Conservation (phyloP, 2,888 invertebrate genomes). For the Hirtodrosophila alboralis region DNA sequence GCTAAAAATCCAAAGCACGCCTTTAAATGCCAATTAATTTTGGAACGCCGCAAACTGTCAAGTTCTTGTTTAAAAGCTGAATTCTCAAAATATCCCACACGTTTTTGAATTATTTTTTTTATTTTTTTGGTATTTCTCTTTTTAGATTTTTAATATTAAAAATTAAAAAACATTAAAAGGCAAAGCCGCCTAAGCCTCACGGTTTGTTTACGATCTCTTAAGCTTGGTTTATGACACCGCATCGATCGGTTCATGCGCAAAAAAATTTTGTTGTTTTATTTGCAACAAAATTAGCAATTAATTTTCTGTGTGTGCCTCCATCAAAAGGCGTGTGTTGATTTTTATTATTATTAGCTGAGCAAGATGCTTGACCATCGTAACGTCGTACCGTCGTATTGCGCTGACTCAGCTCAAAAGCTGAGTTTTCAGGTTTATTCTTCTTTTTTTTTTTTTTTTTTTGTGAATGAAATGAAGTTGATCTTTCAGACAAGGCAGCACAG, state of each 20-base stretch:
- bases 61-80: slow-evolving; percentile 23
- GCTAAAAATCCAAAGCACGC: slow-evolving; percentile 49
- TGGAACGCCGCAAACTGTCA: slow-evolving; percentile 58
- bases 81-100: slow-evolving; percentile 60
- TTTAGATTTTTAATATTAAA: slow-evolving; percentile 53
- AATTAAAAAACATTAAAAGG: slow-evolving; percentile 31
- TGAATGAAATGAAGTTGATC: slow-evolving; percentile 22
- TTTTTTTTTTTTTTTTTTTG: no score
- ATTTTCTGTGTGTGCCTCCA: slow-evolving; percentile 36
- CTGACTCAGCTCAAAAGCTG: slow-evolving; percentile 36
- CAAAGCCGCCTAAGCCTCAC: slow-evolving; percentile 35
- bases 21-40: slow-evolving; percentile 74
- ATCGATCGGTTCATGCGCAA: slow-evolving; percentile 55
- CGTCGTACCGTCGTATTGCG: no score
- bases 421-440: not conserved
- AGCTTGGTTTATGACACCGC: slow-evolving; percentile 72
- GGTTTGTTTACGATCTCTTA: slow-evolving; percentile 69
- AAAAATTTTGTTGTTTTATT: slow-evolving; percentile 38
- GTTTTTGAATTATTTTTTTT: slow-evolving; percentile 40
- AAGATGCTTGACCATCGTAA: slow-evolving; percentile 24
- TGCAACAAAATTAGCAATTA: slow-evolving; percentile 71
- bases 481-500: slow-evolving; percentile 6
- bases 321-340: slow-evolving; percentile 57
- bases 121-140: slow-evolving; percentile 26
- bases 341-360: slow-evolving; percentile 45